Conservation (phyloP, 2,797 vertebrate genomes). For the Potorous gilbertii region DNA sequence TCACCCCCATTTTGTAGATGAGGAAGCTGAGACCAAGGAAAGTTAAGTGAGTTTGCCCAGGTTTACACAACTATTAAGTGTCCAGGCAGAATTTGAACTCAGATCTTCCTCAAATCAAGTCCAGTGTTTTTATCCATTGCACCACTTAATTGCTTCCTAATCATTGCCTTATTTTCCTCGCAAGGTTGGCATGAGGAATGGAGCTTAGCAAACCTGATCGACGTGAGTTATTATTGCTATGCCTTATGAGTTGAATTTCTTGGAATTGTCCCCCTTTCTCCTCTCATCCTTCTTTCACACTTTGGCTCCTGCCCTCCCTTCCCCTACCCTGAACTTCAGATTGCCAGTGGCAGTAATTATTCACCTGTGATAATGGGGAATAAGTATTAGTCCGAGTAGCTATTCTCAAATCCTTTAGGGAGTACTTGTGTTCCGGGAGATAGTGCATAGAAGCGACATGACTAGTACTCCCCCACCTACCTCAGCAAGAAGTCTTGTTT, state of each 20-base stretch:
- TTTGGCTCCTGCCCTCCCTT: not conserved
- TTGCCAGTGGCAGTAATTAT: not conserved
- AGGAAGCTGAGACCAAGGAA: not conserved
- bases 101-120: not conserved
- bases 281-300: not conserved
- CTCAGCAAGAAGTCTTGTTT: slow-evolving; percentile 47
- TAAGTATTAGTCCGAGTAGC: slow-evolving; percentile 3
- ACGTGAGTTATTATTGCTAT: not conserved
- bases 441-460: not conserved
- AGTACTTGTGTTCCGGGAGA: slow-evolving; percentile 21
- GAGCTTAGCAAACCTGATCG: not conserved
- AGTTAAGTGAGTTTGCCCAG: not conserved
- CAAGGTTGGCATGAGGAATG: not conserved
- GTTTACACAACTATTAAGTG: not conserved
- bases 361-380: slow-evolving; percentile 14
- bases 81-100: not conserved
- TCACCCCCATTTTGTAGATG: not conserved
- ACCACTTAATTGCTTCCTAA: not conserved
- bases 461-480: not conserved
- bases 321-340: not conserved
- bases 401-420: not conserved
- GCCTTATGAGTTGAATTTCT: not conserved
- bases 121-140: not conserved
- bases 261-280: not conserved
- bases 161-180: not conserved